Evolutionary conservation across 2,113 vertebrate genomes (phyloP).

Genomic region (Nothoprocta perdicaria): DNA sequence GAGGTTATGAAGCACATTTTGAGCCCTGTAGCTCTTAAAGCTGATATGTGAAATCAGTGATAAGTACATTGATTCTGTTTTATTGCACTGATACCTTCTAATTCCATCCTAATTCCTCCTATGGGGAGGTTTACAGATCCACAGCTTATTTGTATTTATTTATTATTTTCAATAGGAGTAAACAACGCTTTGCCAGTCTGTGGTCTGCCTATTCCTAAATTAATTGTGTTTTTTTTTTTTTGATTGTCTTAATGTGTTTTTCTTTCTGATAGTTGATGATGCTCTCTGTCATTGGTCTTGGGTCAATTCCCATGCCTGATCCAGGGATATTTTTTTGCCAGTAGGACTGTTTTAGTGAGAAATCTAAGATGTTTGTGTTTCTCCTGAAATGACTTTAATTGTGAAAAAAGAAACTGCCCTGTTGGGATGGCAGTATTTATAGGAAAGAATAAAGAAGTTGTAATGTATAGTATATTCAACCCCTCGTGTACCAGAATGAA

Average conservation of each 20-base stretch:
- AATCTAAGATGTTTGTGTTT: not conserved
- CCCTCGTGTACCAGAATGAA: not conserved
- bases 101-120: not conserved
- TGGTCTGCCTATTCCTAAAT: not conserved
- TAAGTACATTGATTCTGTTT: not conserved
- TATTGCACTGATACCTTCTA: not conserved
- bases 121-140: not conserved
- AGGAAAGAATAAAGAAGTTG: not conserved
- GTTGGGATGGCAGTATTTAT: not conserved
- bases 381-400: not conserved
- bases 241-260: accelerated
- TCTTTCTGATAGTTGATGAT: not conserved
- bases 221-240: not conserved
- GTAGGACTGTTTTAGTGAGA: not conserved
- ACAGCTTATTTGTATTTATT: not conserved
- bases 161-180: not conserved
- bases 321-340: not conserved
- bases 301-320: not conserved
- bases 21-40: not conserved
- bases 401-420: not conserved
- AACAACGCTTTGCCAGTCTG: not conserved
- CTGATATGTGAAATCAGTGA: not conserved
- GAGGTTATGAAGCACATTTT: not conserved
- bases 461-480: not conserved
- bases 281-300: not conserved